Evolutionary conservation across 1,140 invertebrate genomes (phyloP), one percentile per base, ranked within the genome.

Genomic region (Saccostrea echinata): DNA sequence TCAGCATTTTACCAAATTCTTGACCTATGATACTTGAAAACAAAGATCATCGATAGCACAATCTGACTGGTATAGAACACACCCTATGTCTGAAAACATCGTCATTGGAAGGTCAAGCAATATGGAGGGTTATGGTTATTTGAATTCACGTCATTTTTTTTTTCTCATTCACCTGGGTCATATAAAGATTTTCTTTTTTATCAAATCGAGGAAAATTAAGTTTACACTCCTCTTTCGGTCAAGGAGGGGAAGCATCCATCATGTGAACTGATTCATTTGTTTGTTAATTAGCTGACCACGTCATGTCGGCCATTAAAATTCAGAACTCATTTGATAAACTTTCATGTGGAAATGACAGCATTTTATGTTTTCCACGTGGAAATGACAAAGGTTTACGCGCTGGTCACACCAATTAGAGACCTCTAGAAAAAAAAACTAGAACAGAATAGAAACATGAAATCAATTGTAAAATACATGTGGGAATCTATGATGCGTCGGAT

Each of bases 241-340:
- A 33, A 30, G 68, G 27, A 27, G 30, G 11, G 68, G 27, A 76
- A 13, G 3, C 68, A 76, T 76, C 30, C 11, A 76, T 76, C 68
- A 76, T 30, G 33, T 76, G 8, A 27, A 33, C 27, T 76, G 68
- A 76, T 30, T 76, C 68, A 76, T 33, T 76, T 76, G 68, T 76
- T 76, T 33, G 68, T 76, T 76, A 76, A 76, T 76, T 76, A 30
- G 68, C 27, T 76, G 68, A 76, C 68, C 68, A 76, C 68, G 68
- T 76, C 68, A 76, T 30, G 30, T 11, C 27, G 24, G 68, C 30
- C 68, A 76, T 76, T 76, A 76, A 76, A 76, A 76, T 76, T 76
- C 27, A 30, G 68, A 76, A 76, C 68, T 76, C 27, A 30, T 76
- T 76, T 76, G 30, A 76, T 76, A 16, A 76, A 76, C 68, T 76